These are phyloP conservation scores for Xiphophorus hellerii DNA, from an alignment of 2,113 vertebrate species.

Conservation along the genomic window DNA sequence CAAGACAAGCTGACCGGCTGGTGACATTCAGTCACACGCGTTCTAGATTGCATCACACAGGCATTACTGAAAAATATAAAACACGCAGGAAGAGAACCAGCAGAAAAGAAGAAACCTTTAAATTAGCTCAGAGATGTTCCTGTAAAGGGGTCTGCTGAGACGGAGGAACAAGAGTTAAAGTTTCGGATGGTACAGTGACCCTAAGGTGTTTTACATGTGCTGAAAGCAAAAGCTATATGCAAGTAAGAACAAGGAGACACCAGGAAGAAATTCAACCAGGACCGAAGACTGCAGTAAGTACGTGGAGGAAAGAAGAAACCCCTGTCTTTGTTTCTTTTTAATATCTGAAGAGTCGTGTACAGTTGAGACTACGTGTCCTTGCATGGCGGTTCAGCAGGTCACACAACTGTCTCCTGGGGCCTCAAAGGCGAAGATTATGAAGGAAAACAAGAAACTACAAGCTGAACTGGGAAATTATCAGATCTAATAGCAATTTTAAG, in stretches of 20 bases:
- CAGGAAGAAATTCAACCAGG: constrained; percentile 16
- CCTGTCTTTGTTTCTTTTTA: constrained; percentile 11
- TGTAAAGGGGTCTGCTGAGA: constrained; percentile 2
- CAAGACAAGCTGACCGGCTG: constrained; percentile 69
- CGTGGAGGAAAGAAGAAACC: constrained; percentile 34
- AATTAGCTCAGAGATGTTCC: constrained; percentile 3
- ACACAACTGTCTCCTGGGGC: constrained; percentile 17
- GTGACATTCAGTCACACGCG: constrained; percentile 50
- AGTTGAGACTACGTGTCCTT: background rate
- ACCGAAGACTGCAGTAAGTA: constrained; percentile 15
- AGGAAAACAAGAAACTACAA: background rate
- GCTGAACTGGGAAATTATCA: background rate
- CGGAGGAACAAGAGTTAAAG: constrained; percentile 11
- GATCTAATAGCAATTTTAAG: background rate
- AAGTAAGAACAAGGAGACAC: constrained; percentile 13
- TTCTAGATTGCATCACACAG: constrained; percentile 28
- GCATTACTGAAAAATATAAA: constrained; percentile 25
- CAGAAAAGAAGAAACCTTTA: constrained; percentile 22
- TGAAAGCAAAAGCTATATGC: background rate
- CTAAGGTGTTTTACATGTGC: background rate
- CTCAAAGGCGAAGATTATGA: constrained; percentile 22
- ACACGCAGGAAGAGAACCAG: constrained; percentile 1
- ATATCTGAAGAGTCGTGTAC: constrained; percentile 22
- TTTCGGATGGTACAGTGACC: background rate
- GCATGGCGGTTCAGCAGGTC: constrained; percentile 22